Base-by-base conservation (phyloP, 2,113 vertebrate species). In the Clarias batrachus region DNA sequence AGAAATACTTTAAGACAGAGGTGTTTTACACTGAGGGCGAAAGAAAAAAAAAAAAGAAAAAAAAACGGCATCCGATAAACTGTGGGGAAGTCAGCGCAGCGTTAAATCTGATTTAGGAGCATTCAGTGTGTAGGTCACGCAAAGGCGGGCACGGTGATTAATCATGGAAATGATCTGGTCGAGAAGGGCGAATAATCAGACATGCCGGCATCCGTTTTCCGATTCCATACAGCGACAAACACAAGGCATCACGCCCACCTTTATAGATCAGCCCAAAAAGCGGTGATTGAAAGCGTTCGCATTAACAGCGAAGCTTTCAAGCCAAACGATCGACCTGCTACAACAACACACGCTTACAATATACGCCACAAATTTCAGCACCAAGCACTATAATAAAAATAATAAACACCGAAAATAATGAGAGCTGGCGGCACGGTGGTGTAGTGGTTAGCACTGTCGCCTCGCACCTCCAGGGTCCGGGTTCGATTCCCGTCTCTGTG, bases 31-130 rank as follows among this genome's bases (percentile, higher is more conserved):
- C 62, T 8, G 33, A 62, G 66, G 66, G 27, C 7, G 48, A 8
- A 8, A 6, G 5, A 33, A 19, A 30, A 59, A 76, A 52, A n/a
- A 63, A 48, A 14, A 5, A 8, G 0, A 37, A 19, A 54, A 33
- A 14, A 60, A 33, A 82, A 85, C 59, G 79, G 78, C 78, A 60
- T 37, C 68, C 59, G 66, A 79, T 85, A 62, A 33, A 37, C 8
- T 48, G 33, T 14, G 57, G 48, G 56, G 81, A 66, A 79, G 54
- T 74, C 80, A 41, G 71, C 2, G 8, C 63, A 21, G 86, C 71
- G 56, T 85, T 85, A 89, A 89, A 85, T 89, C 52, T 87, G 82
- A 87, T 89, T 78, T 57, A 77, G 81, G 60, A n/a, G 54, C 71
- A 30, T 66, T 59, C 48, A 14, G 60, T 11, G 23, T 77, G 81